These are phyloP conservation scores for Poecile atricapillus DNA, from an alignment of 2,113 vertebrate genomes.

Conservation along the genomic window DNA sequence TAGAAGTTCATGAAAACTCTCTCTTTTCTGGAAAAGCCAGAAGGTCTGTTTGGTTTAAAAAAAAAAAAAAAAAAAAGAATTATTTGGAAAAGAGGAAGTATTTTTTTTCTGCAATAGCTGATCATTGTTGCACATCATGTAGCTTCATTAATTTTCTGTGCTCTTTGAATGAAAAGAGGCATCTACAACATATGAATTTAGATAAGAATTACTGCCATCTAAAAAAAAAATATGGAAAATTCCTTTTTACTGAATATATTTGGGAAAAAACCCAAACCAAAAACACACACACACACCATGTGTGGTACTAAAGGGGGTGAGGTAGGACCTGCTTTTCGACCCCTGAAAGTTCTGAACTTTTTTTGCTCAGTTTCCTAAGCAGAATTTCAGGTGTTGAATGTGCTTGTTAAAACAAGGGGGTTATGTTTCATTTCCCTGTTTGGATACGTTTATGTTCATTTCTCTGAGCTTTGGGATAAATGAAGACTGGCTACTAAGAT, in stretches of 20 bases:
- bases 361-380: background rate
- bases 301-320: background rate
- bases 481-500: background rate
- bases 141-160: background rate
- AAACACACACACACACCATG: background rate
- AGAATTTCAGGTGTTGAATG: background rate
- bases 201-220: background rate
- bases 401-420: background rate
- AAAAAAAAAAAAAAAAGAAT: background rate
- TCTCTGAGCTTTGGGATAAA: background rate
- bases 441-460: accelerated
- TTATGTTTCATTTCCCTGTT: background rate
- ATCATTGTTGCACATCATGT: background rate
- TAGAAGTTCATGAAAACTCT: background rate
- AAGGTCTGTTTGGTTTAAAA: background rate
- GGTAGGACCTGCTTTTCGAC: background rate
- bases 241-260: background rate
- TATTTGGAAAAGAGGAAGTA: background rate
- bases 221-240: background rate
- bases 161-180: background rate
- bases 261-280: background rate
- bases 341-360: background rate
- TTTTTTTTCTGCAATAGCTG: background rate
- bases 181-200: background rate
- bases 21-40: background rate